These are phyloP conservation scores for Eustalomyia histrio DNA, from an alignment of 2,888 invertebrate genomes.

Conservation along the genomic window DNA sequence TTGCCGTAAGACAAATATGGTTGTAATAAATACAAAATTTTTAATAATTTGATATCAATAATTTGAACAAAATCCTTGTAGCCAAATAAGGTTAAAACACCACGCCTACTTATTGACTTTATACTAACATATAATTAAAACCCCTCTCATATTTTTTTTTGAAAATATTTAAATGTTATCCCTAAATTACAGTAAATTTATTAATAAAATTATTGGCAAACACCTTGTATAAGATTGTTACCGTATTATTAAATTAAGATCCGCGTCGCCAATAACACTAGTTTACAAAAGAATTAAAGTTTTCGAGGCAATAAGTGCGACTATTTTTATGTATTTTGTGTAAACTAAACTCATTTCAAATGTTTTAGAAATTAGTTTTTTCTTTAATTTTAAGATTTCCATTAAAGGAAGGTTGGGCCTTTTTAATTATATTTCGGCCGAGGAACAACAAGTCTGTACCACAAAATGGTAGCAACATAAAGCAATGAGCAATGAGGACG, in stretches of 20 bases:
- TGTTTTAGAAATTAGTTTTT: no score
- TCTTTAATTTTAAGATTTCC: no score
- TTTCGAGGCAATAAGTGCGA: no score
- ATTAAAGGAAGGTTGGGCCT: no score
- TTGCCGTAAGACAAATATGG: slow-evolving; percentile 33
- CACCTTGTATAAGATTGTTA: background rate
- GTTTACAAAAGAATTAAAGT: no score
- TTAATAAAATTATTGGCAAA: background rate
- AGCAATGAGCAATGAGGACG: no score
- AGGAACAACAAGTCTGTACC: no score
- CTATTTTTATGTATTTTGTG: no score
- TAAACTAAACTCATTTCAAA: no score
- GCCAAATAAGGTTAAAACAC: slow-evolving; percentile 19
- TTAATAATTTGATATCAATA: slow-evolving; percentile 4
- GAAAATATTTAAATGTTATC: background rate
- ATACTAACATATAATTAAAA: slow-evolving; percentile 18
- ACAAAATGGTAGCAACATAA: no score
- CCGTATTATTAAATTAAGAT: slow-evolving; percentile 3
- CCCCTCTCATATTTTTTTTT: background rate
- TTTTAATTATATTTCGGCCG: no score
- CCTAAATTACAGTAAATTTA: background rate
- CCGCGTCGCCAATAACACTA: slow-evolving; percentile 18
- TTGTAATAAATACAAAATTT: slow-evolving; percentile 30
- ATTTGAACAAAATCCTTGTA: slow-evolving; percentile 10
- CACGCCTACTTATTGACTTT: slow-evolving; percentile 16